Evolutionary conservation across 2,888 invertebrate species (phyloP).

Genomic region (Dryadula phaetusa): DNA sequence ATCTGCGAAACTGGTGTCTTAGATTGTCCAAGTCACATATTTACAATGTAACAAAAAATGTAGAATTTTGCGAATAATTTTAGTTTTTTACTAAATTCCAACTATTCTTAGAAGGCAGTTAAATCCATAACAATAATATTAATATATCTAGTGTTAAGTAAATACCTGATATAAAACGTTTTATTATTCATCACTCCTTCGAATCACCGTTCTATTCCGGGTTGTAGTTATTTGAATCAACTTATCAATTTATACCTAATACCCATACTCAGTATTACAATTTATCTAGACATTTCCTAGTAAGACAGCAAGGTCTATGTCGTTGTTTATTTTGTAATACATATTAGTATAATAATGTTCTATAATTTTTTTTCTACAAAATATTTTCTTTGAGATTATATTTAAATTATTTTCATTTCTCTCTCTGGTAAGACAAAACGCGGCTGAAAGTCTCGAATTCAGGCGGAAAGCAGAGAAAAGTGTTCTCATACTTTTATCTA

Average conservation of each 20-base stretch:
- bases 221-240: constrained; percentile 44
- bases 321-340: constrained; percentile 44
- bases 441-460: too few species aligned
- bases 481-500: too few species aligned
- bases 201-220: constrained; percentile 43
- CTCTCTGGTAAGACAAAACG: too few species aligned
- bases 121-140: background rate
- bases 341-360: constrained; percentile 2
- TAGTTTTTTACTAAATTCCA: background rate
- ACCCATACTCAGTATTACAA: constrained; percentile 42
- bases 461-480: too few species aligned
- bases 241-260: constrained; percentile 44
- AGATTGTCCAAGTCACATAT: constrained; percentile 26
- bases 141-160: constrained; percentile 6
- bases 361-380: too few species aligned
- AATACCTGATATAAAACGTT: constrained; percentile 13
- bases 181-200: constrained; percentile 21
- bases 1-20: constrained; percentile 45
- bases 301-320: constrained; percentile 48
- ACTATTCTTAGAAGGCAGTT: background rate
- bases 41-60: background rate
- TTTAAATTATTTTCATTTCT: too few species aligned
- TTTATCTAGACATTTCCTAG: constrained; percentile 49
- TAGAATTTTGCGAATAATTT: background rate
- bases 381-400: too few species aligned